Evolutionary conservation across 2,888 invertebrate species (phyloP), one percentile per base, ranked within the genome.

Genomic region (Brachynemurus nebulosus): DNA sequence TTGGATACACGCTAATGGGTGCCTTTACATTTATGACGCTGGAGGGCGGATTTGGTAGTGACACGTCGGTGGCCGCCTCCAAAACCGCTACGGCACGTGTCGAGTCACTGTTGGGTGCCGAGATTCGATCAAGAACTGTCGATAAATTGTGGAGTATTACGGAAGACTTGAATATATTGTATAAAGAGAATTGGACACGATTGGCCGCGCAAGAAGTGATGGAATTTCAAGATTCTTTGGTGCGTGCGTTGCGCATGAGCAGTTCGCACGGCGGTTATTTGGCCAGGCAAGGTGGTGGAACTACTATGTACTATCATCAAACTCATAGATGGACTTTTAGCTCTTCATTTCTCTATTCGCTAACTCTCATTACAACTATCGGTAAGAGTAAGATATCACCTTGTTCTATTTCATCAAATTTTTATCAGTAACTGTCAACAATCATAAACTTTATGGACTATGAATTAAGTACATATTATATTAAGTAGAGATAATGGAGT

Each of bases 361-460:
- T 93, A 54, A 92, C 93, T 14, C 78, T 95, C 52, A 92, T 93
- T 59, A 92, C 92, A 7, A 93, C 92, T 30, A 92, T 92, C 55
- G 92, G 92, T 92, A 65, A 79, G 81, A 67, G 46, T 33, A 37
- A n/a, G n/a, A n/a, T n/a, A n/a, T n/a, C n/a, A n/a, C n/a, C n/a
- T n/a, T n/a, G n/a, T n/a, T n/a, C n/a, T n/a, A n/a, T n/a, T n/a
- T n/a, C n/a, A n/a, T n/a, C n/a, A n/a, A n/a, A n/a, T n/a, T n/a
- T n/a, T n/a, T n/a, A n/a, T n/a, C n/a, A n/a, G n/a, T n/a, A n/a
- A n/a, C n/a, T n/a, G n/a, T n/a, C n/a, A n/a, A n/a, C n/a, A n/a
- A n/a, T n/a, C n/a, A n/a, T n/a, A n/a, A n/a, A n/a, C n/a, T n/a
- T n/a, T n/a, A n/a, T n/a, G n/a, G n/a, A n/a, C n/a, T n/a, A n/a